phyloP scores from a whole-genome alignment of 2,113 vertebrate genomes.

The Gambusia affinis region DNA sequence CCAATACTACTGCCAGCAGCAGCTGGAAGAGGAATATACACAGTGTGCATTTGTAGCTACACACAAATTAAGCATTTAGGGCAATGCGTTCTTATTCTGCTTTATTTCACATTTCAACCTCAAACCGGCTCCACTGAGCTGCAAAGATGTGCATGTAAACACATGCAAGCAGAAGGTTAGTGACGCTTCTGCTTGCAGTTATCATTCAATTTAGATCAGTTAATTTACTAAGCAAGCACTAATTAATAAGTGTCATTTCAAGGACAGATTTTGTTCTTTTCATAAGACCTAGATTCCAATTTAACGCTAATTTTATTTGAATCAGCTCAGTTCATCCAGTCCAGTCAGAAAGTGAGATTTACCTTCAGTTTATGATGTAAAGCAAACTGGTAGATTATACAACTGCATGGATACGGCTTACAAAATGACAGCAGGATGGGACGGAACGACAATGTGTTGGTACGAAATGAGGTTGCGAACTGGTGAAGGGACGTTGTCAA shows the following conservation, averaged over 20 bases:
- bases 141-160: not conserved
- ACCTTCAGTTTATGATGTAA: no score
- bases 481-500: not conserved
- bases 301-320: not conserved
- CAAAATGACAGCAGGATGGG: no score
- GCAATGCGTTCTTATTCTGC: not conserved
- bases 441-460: no score
- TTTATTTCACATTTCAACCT: no score
- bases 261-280: not conserved
- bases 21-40: conserved; percentile 26
- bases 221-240: not conserved
- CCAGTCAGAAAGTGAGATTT: not conserved
- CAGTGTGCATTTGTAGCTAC: conserved; percentile 1
- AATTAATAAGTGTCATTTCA: not conserved
- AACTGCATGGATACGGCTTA: no score
- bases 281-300: not conserved
- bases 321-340: not conserved
- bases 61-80: conserved; percentile 1
- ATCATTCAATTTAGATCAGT: no score
- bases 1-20: conserved; percentile 26
- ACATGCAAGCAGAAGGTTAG: not conserved
- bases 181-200: not conserved
- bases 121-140: not conserved
- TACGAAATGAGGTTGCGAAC: no score
- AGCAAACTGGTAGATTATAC: no score